Evolutionary conservation across 2,113 vertebrate genomes (phyloP), one percentile per base, ranked within the genome.

Genomic region (Boulengeromyrus knoepffleri): DNA sequence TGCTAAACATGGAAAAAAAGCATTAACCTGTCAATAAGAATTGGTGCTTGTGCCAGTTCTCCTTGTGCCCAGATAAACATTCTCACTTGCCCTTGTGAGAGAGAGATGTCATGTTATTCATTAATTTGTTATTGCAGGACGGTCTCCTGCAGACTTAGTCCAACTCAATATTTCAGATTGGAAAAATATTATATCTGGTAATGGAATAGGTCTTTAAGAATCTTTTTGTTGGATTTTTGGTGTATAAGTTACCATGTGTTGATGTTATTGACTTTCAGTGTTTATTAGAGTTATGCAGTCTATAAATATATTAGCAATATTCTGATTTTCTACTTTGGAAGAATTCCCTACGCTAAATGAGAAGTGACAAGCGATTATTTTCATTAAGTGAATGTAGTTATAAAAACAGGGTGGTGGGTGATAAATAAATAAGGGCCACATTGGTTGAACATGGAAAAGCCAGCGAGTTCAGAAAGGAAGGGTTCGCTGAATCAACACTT

Each of bases 401-500:
- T 47, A 52, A 27, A 74, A 27, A 90, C 8, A 56, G 74, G 74
- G 27, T 42, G 17, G 74, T 21, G 77, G 42, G 58, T 2, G 19
- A 58, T 7, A 49, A 49, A 49, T 53, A 39, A 52, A n/a, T 24
- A 27, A 50, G 50, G 52, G 12, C 77, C 24, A 31, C 77, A 10
- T 77, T 24, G 74, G 83, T 87, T 89, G n/a, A 70, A 87, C 66
- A 77, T 90, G 74, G 50, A 62, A 47, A 77, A 42, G n/a, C 58
- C 31, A 56, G 85, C 56, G 83, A 56, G 56, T 89, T 85, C 66
- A 27, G 66, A 58, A 88, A 89, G 80, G 90, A 91, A 77, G 90
- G 58, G 42, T 85, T 27, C 0, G 91, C 92, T 92, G 92, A 93
- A 86, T 93, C 53, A 70, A 92, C 93, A 91, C 80, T 92, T 91